Evolutionary conservation across 2,113 vertebrate genomes (phyloP).

Genomic region (Xenopus laevis): DNA sequence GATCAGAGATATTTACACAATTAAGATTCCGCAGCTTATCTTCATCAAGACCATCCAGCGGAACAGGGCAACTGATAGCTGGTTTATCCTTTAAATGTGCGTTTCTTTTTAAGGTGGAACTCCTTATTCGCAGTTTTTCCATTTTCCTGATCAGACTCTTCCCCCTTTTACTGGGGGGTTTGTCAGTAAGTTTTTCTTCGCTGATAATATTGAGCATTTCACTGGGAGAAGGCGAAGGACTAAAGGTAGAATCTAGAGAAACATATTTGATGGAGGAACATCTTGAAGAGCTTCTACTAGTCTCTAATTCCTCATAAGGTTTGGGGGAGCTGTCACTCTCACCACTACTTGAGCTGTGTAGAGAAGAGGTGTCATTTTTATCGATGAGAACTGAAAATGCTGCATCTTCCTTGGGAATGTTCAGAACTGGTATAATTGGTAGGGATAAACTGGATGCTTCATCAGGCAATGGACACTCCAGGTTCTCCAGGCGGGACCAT

Average conservation of each 20-base stretch:
- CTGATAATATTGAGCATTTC: conserved; percentile 49
- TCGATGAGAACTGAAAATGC: conserved; percentile 50
- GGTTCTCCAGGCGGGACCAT: conserved; percentile 67
- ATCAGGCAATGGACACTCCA: conserved; percentile 43
- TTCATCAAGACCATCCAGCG: conserved; percentile 62
- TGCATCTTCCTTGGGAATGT: conserved; percentile 32
- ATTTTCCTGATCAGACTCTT: conserved; percentile 76
- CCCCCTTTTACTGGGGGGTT: conserved; percentile 64
- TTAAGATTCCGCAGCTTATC: conserved; percentile 62
- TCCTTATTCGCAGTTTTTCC: conserved; percentile 73
- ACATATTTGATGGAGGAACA: conserved; percentile 60
- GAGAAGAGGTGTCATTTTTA: conserved; percentile 65
- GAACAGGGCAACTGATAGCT: conserved; percentile 61
- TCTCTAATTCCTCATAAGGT: conserved; percentile 58
- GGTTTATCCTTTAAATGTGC: conserved; percentile 48
- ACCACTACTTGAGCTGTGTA: conserved; percentile 72
- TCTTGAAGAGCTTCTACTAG: conserved; percentile 63
- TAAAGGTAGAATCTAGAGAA: conserved; percentile 59
- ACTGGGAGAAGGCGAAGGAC: conserved; percentile 58
- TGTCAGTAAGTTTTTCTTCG: conserved; percentile 60
- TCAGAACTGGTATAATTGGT: conserved; percentile 46
- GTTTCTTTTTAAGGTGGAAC: conserved; percentile 52
- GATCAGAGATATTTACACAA: conserved; percentile 60
- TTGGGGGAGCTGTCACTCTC: conserved; percentile 66
- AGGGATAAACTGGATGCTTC: conserved; percentile 24